Evolutionary conservation across 2,113 vertebrate genomes (phyloP).

Genomic region (Cyphomyrus discorhynchus): DNA sequence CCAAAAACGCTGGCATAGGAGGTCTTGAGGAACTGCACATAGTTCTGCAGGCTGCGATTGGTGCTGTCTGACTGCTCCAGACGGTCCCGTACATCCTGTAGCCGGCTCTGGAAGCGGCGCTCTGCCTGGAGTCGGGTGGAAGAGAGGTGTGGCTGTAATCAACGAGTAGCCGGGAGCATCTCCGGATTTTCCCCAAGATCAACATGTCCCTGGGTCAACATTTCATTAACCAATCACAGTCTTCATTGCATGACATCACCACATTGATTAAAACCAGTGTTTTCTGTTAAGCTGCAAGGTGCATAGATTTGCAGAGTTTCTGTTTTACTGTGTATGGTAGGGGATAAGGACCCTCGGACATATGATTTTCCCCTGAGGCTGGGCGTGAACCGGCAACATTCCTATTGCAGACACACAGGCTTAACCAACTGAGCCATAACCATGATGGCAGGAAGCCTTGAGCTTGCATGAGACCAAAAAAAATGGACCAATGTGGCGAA

Average conservation of each 20-base stretch:
- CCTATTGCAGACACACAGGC: not conserved
- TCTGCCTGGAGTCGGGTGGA: slow-evolving; percentile 59
- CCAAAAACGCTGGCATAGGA: slow-evolving; percentile 82
- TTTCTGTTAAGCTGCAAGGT: not conserved
- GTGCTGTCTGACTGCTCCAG: slow-evolving; percentile 84
- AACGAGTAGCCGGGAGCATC: not conserved
- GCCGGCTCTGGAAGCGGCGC: slow-evolving; percentile 68
- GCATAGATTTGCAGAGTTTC: no score
- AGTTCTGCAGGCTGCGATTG: slow-evolving; percentile 87
- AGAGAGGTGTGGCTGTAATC: not conserved
- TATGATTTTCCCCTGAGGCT: not conserved
- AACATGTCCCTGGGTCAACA: not conserved
- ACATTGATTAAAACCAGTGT: not conserved
- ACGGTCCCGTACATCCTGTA: slow-evolving; percentile 78
- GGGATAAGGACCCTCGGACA: not conserved
- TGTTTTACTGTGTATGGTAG: not conserved
- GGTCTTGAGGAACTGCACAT: slow-evolving; percentile 84
- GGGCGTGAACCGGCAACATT: not conserved
- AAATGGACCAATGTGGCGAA: no score
- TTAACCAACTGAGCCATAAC: not conserved
- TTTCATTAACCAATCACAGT: not conserved
- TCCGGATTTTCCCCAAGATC: not conserved
- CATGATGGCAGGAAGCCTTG: not conserved
- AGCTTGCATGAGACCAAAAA: no score
- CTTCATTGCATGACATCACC: not conserved